Evolutionary conservation across 2,113 vertebrate genomes (phyloP), one percentile per base, ranked within the genome.

Genomic region (Syrmaticus mikado): DNA sequence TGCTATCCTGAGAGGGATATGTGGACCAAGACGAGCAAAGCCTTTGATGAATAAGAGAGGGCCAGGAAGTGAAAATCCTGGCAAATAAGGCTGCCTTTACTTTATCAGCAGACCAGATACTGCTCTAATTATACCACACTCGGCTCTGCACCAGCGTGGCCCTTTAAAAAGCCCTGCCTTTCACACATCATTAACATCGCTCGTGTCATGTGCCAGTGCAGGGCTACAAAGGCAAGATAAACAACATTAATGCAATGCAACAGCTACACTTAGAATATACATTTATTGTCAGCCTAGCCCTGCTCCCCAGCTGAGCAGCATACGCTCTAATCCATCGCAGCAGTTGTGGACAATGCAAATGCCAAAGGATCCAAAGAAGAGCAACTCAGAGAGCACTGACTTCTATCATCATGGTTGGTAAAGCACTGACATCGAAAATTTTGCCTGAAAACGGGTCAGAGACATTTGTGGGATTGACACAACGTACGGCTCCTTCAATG

Each of bases 181-280:
- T 84, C 57, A 34, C 70, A 81, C 76, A 65, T 73, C 85, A 80
- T 96, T 92, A 89, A 82, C 45, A 89, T 45, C 1, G 1, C 48
- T 79, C 66, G 1, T 36, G 64, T 72, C 93, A 82, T 41, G 64
- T 91, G 87, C 92, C 93, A 93, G 5, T 2, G 30, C 72, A 46
- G 17, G 7, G 72, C 72, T 20, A 73, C 68, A 72, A 22, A 32
- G 0, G 0, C 36, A n/a, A 76, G 65, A 89, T 53, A 95, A 94
- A 92, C 89, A 90, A 93, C 83, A n/a, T 41, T 85, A 92, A 95
- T 66, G 80, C 70, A 82, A 46, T 6, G 12, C 80, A 96, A 45
- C 94, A 95, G 92, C 71, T 41, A 78, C 87, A 86, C 70, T 88
- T 88, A 65, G 86, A 95, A 82, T 78, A 89, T 67, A 74, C 76